A percentile compares a stretch with the other conserved stretches of the same genome.
These are phyloP conservation scores for Cactoblastis cactorum DNA, from an alignment of 2,888 invertebrate genomes.

Conservation along the genomic window DNA sequence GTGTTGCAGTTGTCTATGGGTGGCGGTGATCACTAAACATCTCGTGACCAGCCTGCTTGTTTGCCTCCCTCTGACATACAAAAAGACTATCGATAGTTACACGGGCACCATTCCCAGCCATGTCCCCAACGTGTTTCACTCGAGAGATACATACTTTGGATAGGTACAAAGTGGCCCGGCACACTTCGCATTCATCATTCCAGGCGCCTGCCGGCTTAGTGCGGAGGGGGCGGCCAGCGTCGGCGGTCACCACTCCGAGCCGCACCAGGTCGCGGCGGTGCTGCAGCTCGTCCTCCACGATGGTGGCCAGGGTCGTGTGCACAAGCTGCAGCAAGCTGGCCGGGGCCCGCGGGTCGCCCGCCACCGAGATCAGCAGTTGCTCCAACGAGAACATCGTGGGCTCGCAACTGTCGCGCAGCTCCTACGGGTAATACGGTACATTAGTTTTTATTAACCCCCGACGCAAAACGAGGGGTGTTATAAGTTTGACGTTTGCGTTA, in stretches of 20 bases:
- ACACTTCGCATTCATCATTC: constrained; percentile 88
- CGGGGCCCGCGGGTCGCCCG: constrained; percentile 82
- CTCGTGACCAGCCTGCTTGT: too few species aligned
- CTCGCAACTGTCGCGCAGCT: constrained; percentile 90
- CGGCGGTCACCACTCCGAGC: constrained; percentile 16
- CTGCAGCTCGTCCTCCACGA: constrained; percentile 30
- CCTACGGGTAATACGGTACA: too few species aligned
- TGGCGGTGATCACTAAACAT: too few species aligned
- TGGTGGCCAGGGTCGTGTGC: constrained; percentile 70
- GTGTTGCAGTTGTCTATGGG: too few species aligned
- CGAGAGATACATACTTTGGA: constrained; percentile 81
- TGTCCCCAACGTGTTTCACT: too few species aligned
- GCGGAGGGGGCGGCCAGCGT: neutral
- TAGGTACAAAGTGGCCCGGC: constrained; percentile 89
- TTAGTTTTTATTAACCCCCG: neutral
- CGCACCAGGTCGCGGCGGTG: constrained; percentile 23
- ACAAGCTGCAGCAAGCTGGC: constrained; percentile 82
- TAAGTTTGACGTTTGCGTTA: too few species aligned
- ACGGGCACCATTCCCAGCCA: too few species aligned
- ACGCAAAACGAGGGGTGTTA: too few species aligned
- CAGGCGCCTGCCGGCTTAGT: constrained; percentile 27
- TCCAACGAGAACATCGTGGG: constrained; percentile 95
- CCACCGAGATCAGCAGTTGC: constrained; percentile 86
- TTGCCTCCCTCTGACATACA: too few species aligned
- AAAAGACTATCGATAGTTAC: too few species aligned